These are phyloP conservation scores for Trematomus bernacchii DNA, from an alignment of 2,797 vertebrate species.

Conservation along the genomic window DNA sequence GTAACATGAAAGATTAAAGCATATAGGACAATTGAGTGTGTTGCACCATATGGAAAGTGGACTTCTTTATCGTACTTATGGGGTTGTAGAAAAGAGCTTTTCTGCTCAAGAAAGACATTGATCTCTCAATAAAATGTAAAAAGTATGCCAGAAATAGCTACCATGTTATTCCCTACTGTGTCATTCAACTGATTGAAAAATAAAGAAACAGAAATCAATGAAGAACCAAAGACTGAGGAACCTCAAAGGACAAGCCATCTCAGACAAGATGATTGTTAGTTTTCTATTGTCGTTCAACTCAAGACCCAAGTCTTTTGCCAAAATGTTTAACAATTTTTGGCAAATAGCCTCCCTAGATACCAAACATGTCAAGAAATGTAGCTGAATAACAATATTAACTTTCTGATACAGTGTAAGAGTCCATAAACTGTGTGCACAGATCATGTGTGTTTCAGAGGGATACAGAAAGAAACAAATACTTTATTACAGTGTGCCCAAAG, in stretches of 20 bases:
- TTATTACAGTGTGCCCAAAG: conserved; percentile 49
- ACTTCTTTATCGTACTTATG: neutral
- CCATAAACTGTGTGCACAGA: conserved; percentile 11
- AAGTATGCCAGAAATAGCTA: too few relatives aligned
- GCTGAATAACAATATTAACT: conserved; percentile 23
- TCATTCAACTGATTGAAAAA: neutral
- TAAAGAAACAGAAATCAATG: neutral
- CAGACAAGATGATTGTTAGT: neutral
- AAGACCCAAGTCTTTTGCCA: conserved; percentile 1
- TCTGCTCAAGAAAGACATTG: neutral
- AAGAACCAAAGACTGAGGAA: neutral
- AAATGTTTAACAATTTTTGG: neutral
- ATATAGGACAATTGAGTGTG: neutral
- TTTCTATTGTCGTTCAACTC: neutral
- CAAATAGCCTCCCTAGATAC: neutral
- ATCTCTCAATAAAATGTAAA: neutral
- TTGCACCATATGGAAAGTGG: neutral
- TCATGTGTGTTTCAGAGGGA: conserved; percentile 44
- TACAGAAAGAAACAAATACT: conserved; percentile 52
- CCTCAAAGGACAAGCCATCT: neutral
- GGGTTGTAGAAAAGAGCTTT: neutral
- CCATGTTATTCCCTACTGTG: neutral
- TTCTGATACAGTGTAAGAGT: conserved; percentile 2
- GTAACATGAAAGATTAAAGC: neutral
- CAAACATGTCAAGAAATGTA: conserved; percentile 6